These are phyloP conservation scores for Abscondita cerata DNA, from an alignment of 2,888 invertebrate genomes.

Conservation along the genomic window DNA sequence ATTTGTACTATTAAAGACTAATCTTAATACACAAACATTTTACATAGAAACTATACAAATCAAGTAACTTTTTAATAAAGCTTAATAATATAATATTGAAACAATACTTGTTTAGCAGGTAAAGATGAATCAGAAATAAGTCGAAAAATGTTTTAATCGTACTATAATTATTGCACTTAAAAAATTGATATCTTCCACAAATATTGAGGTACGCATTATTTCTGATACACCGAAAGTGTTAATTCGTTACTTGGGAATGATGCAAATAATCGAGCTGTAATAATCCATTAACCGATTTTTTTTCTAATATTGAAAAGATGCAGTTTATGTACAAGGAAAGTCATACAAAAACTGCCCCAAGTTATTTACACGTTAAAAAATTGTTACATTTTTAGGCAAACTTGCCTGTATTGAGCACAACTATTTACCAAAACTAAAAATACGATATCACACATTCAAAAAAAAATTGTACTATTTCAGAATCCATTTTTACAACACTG, in stretches of 20 bases:
- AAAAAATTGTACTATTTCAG: constrained; percentile 30
- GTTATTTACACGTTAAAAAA: constrained; percentile 8
- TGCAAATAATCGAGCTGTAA: too few species aligned
- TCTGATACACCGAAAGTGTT: constrained; percentile 11
- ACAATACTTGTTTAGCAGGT: constrained; percentile 26
- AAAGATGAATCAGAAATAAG: constrained; percentile 27
- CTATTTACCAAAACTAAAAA: constrained; percentile 24
- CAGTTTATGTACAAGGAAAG: constrained; percentile 50
- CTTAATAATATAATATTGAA: constrained; percentile 19
- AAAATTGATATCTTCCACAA: neutral
- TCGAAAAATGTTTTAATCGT: neutral
- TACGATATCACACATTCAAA: constrained; percentile 33
- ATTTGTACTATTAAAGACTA: constrained; percentile 26
- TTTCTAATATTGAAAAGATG: constrained; percentile 45
- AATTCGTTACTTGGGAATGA: too few species aligned
- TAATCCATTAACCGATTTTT: constrained; percentile 7
- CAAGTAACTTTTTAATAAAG: constrained; percentile 13
- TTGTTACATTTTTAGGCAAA: constrained; percentile 12
- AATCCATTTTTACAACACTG: constrained; percentile 16
- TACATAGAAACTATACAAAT: constrained; percentile 20
- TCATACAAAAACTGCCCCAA: constrained; percentile 53
- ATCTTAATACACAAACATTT: constrained; percentile 22
- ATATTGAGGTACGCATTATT: constrained; percentile 5
- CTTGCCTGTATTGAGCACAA: constrained; percentile 28
- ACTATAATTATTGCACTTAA: constrained; percentile 6